Evolutionary conservation across 2,113 vertebrate genomes (phyloP).

Genomic region (Hippoglossus stenolepis): DNA sequence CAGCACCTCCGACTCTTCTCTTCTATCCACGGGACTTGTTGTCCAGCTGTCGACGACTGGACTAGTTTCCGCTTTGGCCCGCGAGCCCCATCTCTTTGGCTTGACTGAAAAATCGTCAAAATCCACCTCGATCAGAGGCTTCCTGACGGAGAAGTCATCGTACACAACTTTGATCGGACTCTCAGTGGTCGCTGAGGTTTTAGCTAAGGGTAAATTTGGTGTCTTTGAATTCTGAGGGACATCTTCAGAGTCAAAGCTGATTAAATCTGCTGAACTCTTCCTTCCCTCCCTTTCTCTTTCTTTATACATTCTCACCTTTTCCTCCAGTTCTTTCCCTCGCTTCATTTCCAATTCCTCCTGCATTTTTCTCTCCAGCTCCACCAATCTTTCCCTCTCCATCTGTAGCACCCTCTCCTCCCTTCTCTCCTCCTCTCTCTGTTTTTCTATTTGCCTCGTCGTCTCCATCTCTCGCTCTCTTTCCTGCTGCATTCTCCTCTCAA

Average conservation of each 20-base stretch:
- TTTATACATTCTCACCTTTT: conserved; percentile 14
- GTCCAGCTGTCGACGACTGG: neutral
- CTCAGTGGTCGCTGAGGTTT: neutral
- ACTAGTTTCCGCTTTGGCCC: conserved; percentile 8
- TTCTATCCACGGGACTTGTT: neutral
- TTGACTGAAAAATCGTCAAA: conserved; percentile 79
- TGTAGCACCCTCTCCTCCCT: conserved; percentile 9
- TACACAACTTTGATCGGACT: conserved; percentile 5
- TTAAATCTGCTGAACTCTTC: conserved; percentile 12
- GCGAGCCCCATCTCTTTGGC: conserved; percentile 55
- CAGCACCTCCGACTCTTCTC: neutral
- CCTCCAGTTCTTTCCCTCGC: conserved; percentile 19
- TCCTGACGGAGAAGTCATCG: conserved; percentile 74
- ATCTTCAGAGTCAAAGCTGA: conserved; percentile 54
- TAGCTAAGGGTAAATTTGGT: neutral
- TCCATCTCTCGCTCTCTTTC: conserved; percentile 26
- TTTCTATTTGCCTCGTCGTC: conserved; percentile 7
- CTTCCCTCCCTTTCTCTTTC: conserved; percentile 10
- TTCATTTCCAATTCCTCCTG: conserved; percentile 32
- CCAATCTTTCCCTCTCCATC: conserved; percentile 29
- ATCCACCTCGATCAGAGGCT: conserved; percentile 12
- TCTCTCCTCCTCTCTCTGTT: conserved; percentile 14
- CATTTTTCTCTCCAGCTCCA: conserved; percentile 30
- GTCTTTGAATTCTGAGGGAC: conserved; percentile 8
- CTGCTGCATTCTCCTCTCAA: conserved; percentile 20